These are phyloP conservation scores for Delichon dasypus DNA, from an alignment of 2,797 vertebrate genomes.

Conservation along the genomic window DNA sequence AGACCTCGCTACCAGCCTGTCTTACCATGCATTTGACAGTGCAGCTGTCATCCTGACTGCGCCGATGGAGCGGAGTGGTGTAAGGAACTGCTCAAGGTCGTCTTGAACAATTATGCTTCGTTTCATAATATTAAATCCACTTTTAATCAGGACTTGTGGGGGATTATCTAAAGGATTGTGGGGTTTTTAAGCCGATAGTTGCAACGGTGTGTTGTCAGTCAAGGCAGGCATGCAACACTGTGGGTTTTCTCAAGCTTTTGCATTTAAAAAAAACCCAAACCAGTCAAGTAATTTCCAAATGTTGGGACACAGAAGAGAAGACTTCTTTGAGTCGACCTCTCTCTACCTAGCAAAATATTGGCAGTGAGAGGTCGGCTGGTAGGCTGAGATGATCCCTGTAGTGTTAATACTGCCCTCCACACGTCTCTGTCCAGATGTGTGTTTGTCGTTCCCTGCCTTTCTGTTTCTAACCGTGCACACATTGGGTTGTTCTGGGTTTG, in stretches of 20 bases:
- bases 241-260: not conserved
- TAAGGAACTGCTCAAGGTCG: not conserved
- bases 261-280: not conserved
- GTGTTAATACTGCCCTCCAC: not conserved
- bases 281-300: not conserved
- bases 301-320: not conserved
- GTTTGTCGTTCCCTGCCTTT: not conserved
- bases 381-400: not conserved
- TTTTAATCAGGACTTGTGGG: constrained; percentile 2
- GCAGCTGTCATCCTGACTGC: not conserved
- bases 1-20: not conserved
- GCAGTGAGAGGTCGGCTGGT: not conserved
- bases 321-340: not conserved
- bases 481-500: not conserved
- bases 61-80: not conserved
- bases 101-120: constrained; percentile 3
- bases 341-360: not conserved
- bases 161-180: constrained; percentile 5
- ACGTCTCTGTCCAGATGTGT: not conserved
- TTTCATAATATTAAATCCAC: constrained; percentile 41
- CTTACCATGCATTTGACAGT: not conserved
- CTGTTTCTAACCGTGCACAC: not conserved
- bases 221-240: not conserved
- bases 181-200: not conserved
- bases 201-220: not conserved